These are phyloP conservation scores for Tenthredo livida DNA, from an alignment of 2,888 invertebrate genomes.

Conservation along the genomic window DNA sequence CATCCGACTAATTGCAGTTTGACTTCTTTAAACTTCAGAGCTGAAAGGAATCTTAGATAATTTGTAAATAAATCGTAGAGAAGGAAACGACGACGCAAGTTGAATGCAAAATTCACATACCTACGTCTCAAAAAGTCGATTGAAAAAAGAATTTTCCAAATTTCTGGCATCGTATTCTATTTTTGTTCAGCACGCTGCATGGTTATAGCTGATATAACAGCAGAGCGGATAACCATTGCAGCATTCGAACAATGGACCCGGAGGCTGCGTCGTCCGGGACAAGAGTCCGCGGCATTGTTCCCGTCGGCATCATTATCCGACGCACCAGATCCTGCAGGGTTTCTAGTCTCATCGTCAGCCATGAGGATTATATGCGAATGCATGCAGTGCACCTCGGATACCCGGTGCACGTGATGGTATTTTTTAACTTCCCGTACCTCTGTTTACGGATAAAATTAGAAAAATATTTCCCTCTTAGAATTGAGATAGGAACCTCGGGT, in stretches of 20 bases:
- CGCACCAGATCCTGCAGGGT: background rate
- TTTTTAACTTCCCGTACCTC: too few species aligned
- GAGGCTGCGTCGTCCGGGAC: constrained; percentile 24
- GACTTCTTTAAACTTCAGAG: background rate
- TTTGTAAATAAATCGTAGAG: background rate
- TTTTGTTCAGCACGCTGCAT: background rate
- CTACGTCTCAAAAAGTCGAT: background rate
- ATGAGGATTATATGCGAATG: background rate
- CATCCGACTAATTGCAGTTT: background rate
- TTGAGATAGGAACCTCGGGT: too few species aligned
- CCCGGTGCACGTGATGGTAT: background rate
- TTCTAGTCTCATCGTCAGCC: background rate
- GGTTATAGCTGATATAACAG: constrained; percentile 12
- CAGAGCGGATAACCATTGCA: constrained; percentile 41
- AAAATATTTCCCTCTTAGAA: background rate
- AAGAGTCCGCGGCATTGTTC: constrained; percentile 29
- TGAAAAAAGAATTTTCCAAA: background rate
- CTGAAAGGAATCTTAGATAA: background rate
- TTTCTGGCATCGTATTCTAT: background rate
- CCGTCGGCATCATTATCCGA: constrained; percentile 43
- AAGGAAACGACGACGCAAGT: too few species aligned
- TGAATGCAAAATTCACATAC: too few species aligned
- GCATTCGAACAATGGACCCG: constrained; percentile 36
- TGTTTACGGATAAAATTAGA: too few species aligned
- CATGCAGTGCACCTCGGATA: background rate